Evolutionary conservation across 2,113 vertebrate species (phyloP).

Genomic region (Orycteropus afer): DNA sequence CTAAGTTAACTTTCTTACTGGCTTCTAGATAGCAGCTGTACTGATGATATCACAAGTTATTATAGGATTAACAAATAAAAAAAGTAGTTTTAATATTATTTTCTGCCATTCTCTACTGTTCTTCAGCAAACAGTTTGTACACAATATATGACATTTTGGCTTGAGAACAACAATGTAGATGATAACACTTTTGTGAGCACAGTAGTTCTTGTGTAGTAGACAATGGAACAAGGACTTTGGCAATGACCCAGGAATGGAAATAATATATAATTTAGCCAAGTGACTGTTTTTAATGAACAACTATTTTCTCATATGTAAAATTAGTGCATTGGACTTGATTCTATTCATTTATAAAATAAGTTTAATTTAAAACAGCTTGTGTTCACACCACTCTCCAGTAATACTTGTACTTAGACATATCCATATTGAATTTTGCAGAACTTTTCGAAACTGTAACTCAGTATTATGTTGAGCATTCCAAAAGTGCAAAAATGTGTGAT

Average conservation of each 20-base stretch:
- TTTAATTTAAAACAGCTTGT: not conserved
- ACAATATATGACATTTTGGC: not conserved
- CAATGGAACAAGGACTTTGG: not conserved
- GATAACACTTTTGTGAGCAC: not conserved
- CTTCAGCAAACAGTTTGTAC: not conserved
- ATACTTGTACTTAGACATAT: not conserved
- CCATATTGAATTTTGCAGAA: not conserved
- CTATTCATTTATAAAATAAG: not conserved
- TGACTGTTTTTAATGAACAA: not conserved
- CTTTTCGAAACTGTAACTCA: not conserved
- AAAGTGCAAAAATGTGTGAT: not conserved
- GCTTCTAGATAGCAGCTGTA: not conserved
- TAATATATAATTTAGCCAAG: not conserved
- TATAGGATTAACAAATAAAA: slow-evolving; percentile 21
- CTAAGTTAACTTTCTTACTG: not conserved
- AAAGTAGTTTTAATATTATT: slow-evolving; percentile 24
- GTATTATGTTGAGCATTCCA: not conserved
- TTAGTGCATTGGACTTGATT: not conserved
- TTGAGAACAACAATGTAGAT: not conserved
- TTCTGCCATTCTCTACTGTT: not conserved
- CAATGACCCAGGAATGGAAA: not conserved
- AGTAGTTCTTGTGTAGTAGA: not conserved
- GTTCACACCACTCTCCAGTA: not conserved
- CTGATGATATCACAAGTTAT: not conserved
- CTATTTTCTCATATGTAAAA: too few relatives aligned